Percentiles rank a stretch among this genome's conserved stretches.
These are phyloP conservation scores for Oxygymnocypris stewartii DNA, from an alignment of 2,113 vertebrate species.

Conservation along the genomic window DNA sequence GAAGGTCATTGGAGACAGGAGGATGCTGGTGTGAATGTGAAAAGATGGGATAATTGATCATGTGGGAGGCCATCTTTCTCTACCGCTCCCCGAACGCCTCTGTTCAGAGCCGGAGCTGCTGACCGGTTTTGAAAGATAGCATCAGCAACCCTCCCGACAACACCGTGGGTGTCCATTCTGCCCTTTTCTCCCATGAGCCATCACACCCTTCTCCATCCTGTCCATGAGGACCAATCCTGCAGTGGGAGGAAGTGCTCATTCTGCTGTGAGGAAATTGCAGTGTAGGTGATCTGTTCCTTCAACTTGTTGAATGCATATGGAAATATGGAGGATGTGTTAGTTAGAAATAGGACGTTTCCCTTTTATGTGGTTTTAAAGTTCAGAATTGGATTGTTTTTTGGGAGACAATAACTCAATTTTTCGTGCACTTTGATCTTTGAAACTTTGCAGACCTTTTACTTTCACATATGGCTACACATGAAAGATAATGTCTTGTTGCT, in stretches of 20 bases:
- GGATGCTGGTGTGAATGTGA: conserved; percentile 13
- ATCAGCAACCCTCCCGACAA: conserved; percentile 18
- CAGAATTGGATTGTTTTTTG: too few relatives aligned
- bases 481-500: too few relatives aligned
- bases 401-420: too few relatives aligned
- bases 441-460: too few relatives aligned
- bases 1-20: conserved; percentile 38
- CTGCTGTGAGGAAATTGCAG: conserved; percentile 28
- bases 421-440: too few relatives aligned
- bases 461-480: too few relatives aligned
- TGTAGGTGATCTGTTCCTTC: background rate
- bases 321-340: background rate
- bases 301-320: conserved; percentile 9
- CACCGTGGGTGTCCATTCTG: conserved; percentile 34
- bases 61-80: conserved; percentile 44
- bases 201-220: conserved; percentile 28
- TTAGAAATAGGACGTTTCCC: background rate
- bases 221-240: conserved; percentile 18
- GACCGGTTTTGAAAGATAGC: conserved; percentile 14
- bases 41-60: conserved; percentile 55
- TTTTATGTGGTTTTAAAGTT: background rate
- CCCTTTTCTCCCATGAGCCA: conserved; percentile 31
- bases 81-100: conserved; percentile 24
- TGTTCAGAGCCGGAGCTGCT: conserved; percentile 23
- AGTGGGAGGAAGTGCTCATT: conserved; percentile 12